Evolutionary conservation across 1,140 invertebrate species (phyloP).

Genomic region (Cyrtorhinus lividipennis): DNA sequence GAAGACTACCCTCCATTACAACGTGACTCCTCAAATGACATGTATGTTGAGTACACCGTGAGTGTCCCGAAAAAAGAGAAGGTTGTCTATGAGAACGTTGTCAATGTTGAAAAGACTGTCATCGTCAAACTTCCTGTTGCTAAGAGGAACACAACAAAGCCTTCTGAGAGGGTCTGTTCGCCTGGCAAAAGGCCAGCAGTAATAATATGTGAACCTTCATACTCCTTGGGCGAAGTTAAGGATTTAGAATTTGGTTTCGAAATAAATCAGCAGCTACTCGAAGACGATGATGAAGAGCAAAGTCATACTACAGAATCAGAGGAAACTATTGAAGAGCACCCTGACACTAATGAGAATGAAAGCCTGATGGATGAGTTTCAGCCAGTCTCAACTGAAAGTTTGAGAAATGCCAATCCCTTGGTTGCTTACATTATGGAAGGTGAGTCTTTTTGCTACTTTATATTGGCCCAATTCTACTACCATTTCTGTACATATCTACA

Average conservation of each 20-base stretch:
- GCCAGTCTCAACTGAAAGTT: neutral
- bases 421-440: neutral
- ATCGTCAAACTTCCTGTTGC: constrained; percentile 17
- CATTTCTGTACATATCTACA: too few relatives aligned
- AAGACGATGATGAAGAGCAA: neutral
- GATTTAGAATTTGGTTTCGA: constrained; percentile 25
- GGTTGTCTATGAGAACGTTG: constrained; percentile 7
- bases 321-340: neutral
- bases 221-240: constrained; percentile 1
- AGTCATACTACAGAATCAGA: neutral
- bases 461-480: neutral
- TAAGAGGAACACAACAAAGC: constrained; percentile 1
- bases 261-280: constrained; percentile 22
- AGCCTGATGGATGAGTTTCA: neutral
- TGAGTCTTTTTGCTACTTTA: neutral
- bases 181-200: constrained; percentile 23
- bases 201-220: constrained; percentile 18
- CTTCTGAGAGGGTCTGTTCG: neutral
- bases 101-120: constrained; percentile 22
- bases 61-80: constrained; percentile 15
- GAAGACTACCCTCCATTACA: constrained; percentile 4
- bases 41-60: constrained; percentile 22
- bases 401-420: neutral
- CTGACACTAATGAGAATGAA: neutral
- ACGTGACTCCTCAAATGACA: constrained; percentile 3